A percentile compares a stretch with the other conserved stretches of the same genome.
Evolutionary conservation across 2,797 vertebrate genomes (phyloP).

Genomic region (Mallotus villosus): DNA sequence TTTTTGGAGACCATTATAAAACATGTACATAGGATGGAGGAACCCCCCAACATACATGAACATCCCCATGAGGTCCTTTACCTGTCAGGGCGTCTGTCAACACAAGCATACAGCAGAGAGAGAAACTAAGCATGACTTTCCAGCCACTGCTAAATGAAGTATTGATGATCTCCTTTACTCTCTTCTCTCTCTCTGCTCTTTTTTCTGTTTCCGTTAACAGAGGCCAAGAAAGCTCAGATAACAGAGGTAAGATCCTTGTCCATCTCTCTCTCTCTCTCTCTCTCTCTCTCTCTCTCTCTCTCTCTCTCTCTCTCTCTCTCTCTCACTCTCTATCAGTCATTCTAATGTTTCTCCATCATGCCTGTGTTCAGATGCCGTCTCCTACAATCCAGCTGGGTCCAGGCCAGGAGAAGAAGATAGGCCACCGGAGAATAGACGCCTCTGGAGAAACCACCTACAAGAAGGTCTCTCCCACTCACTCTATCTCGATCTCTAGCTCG

Average conservation of each 20-base stretch:
- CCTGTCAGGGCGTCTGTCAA: too few relatives aligned
- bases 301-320: neutral
- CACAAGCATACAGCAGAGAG: neutral
- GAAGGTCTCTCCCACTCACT: slow-evolving; percentile 70
- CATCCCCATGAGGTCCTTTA: neutral
- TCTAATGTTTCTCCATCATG: neutral
- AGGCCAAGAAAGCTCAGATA: slow-evolving; percentile 61
- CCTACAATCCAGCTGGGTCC: slow-evolving; percentile 65
- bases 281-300: neutral
- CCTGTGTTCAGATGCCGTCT: slow-evolving; percentile 73
- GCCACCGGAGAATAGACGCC: slow-evolving; percentile 92
- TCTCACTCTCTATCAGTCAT: neutral
- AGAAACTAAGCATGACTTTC: slow-evolving; percentile 5
- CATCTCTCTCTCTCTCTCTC: slow-evolving; percentile 7
- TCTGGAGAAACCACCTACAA: slow-evolving; percentile 97
- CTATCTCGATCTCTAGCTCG: too few relatives aligned
- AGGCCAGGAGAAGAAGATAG: slow-evolving; percentile 87
- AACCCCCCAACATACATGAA: too few relatives aligned
- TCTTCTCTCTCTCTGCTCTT: neutral
- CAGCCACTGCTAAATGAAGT: neutral
- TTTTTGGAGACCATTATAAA: neutral
- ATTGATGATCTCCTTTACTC: slow-evolving; percentile 4
- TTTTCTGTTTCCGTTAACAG: slow-evolving; percentile 49
- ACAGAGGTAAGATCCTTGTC: slow-evolving; percentile 61
- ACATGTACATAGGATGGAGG: neutral